Conservation (phyloP, 2,888 invertebrate genomes). For the Camponotus fellah region DNA sequence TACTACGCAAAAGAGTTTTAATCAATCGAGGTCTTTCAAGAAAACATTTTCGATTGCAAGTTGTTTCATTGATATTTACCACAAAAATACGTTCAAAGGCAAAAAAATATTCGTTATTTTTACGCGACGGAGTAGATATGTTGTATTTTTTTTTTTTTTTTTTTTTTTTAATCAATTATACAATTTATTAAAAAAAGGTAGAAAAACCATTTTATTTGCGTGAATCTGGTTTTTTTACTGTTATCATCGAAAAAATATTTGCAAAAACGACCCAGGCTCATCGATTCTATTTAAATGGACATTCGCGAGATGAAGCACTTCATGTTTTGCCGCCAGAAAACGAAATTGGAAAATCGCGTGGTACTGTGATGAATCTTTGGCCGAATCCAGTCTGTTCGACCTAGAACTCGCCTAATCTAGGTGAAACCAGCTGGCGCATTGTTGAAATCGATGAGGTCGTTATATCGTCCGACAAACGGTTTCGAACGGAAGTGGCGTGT, state of each 20-base stretch:
- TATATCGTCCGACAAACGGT: constrained; percentile 61
- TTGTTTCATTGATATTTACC: not conserved
- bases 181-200: not conserved
- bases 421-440: constrained; percentile 43
- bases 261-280: not conserved
- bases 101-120: not conserved
- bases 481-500: constrained; percentile 20
- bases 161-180: not conserved
- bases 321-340: not conserved
- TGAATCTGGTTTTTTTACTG: not conserved
- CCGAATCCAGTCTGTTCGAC: constrained; percentile 52
- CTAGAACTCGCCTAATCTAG: constrained; percentile 64
- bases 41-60: not conserved
- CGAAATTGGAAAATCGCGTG: constrained; percentile 45
- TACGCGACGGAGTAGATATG: not conserved
- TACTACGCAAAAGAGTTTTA: not conserved
- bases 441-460: constrained; percentile 54
- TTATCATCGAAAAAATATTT: not conserved
- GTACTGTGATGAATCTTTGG: constrained; percentile 20
- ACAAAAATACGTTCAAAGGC: not conserved
- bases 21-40: not conserved
- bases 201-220: not conserved
- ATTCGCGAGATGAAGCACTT: constrained; percentile 3
- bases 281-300: constrained; percentile 7
- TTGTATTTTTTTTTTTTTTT: not conserved